phyloP scores from a whole-genome alignment of 2,113 vertebrate species.

The Scomber scombrus region DNA sequence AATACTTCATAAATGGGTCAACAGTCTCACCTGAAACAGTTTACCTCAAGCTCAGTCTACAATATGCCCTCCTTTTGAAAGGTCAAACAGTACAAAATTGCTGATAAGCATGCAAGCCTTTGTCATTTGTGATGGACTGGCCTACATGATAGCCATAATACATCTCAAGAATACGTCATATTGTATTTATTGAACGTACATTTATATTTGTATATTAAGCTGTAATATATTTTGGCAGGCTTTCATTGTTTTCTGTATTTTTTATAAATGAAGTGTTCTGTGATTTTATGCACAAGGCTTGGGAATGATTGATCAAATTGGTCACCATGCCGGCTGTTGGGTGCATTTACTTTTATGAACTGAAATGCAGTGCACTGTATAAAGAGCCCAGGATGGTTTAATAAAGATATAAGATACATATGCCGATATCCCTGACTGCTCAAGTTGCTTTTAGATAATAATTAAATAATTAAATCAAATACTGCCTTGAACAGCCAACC shows the following conservation, averaged over 20 bases:
- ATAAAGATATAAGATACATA: slow-evolving; percentile 75
- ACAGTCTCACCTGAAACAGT: slow-evolving; percentile 22
- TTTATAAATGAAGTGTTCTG: slow-evolving; percentile 62
- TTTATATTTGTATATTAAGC: slow-evolving; percentile 87
- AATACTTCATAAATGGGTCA: slow-evolving; percentile 32
- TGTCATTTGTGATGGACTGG: slow-evolving; percentile 51
- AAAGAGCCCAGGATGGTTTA: slow-evolving; percentile 62
- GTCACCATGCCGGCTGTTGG: slow-evolving; percentile 45
- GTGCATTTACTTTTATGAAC: slow-evolving; percentile 56
- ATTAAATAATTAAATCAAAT: not conserved
- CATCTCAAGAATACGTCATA: slow-evolving; percentile 68
- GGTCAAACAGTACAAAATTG: slow-evolving; percentile 48
- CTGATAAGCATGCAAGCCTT: slow-evolving; percentile 42
- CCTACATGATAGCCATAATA: slow-evolving; percentile 62
- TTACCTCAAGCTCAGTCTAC: slow-evolving; percentile 34
- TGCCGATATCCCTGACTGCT: slow-evolving; percentile 41
- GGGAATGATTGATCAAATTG: slow-evolving; percentile 52
- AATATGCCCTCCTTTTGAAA: slow-evolving; percentile 52
- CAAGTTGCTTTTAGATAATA: slow-evolving; percentile 40
- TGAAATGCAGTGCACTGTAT: slow-evolving; percentile 72
- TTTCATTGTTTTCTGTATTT: slow-evolving; percentile 67
- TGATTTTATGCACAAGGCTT: slow-evolving; percentile 59
- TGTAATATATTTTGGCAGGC: slow-evolving; percentile 83
- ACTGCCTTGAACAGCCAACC: not conserved
- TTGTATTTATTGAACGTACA: slow-evolving; percentile 87